Evolutionary conservation across 2,888 invertebrate genomes (phyloP), one percentile per base, ranked within the genome.

Genomic region (Eristalinus aeneus): DNA sequence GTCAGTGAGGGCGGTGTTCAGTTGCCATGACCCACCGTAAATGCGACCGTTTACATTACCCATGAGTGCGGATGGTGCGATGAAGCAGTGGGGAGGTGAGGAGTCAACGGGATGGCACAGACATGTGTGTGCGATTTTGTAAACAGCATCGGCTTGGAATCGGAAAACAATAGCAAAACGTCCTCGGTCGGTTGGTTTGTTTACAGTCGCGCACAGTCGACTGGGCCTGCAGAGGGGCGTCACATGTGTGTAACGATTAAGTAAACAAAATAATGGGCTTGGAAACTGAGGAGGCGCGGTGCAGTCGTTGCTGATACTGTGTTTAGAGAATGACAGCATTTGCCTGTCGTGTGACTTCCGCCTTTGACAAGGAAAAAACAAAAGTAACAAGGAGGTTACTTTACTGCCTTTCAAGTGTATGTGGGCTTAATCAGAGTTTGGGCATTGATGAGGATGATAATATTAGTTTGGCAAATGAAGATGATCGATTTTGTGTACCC

Each of bases 21-120:
- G 36, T 80, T 73, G 68, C 80, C 80, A 74, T 80, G 80, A 74
- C 80, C 73, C 72, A 72, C 72, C 78, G 78, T 61, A 73, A 74
- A 56, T 27, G 32, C 16, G 79, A 31, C 53, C 67, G 64, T 73
- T 78, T 77, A 68, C 76, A 34, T 32, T 58, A n/a, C n/a, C n/a
- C n/a, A n/a, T n/a, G n/a, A n/a, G n/a, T n/a, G 56, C 20, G 12
- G 31, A 54, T 32, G 39, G 2, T 16, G 46, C 1, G 34, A 16
- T n/a, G 16, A 16, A 8, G 3, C n/a, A 16, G 46, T 1, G 10
- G 12, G 11, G 56, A 2, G 23, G 12, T 23, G 23, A 23, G 31
- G 32, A 27, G 27, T 27, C 5, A 27, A 27, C 27, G 27, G 20
- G 8, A 20, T n/a, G 31, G 16, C n/a, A 46, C 32, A 46, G 54